Evolutionary conservation across 2,113 vertebrate genomes (phyloP).

Genomic region (Desmodus rotundus): DNA sequence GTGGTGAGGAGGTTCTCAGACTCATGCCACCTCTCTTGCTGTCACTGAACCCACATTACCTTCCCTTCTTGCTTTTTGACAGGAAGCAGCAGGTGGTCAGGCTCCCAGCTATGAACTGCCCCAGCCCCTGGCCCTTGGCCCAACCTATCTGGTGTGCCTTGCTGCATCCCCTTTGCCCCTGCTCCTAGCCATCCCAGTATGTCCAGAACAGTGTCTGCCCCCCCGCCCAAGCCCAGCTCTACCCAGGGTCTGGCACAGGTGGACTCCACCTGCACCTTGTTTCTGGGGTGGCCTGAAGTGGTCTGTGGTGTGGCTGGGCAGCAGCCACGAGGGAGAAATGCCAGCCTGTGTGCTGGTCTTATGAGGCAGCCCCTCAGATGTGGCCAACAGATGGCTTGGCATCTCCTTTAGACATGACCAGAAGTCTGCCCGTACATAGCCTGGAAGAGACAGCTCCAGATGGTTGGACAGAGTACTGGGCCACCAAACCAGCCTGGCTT

Average conservation of each 20-base stretch:
- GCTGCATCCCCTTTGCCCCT: no score
- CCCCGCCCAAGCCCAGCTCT: no score
- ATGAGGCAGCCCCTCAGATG: not conserved
- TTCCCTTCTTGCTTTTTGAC: not conserved
- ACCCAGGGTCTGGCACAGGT: not conserved
- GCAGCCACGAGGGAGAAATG: not conserved
- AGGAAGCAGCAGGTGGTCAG: not conserved
- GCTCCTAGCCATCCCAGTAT: not conserved
- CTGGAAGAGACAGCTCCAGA: not conserved
- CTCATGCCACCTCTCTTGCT: not conserved
- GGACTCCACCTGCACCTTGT: rapidly evolving
- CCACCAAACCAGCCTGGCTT: not conserved
- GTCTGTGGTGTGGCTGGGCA: not conserved
- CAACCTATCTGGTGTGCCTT: not conserved
- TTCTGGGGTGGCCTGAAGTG: not conserved
- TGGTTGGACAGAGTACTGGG: not conserved
- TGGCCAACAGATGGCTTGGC: not conserved
- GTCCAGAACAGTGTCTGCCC: not conserved
- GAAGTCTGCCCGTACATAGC: not conserved
- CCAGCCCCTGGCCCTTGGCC: not conserved
- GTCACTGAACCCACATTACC: not conserved
- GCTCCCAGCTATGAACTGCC: not conserved
- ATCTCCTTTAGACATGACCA: not conserved
- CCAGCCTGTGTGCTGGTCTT: not conserved
- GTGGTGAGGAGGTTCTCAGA: not conserved